Evolutionary conservation across 2,888 invertebrate genomes (phyloP), one percentile per base, ranked within the genome.

Genomic region (Notocelia uddmanniana): DNA sequence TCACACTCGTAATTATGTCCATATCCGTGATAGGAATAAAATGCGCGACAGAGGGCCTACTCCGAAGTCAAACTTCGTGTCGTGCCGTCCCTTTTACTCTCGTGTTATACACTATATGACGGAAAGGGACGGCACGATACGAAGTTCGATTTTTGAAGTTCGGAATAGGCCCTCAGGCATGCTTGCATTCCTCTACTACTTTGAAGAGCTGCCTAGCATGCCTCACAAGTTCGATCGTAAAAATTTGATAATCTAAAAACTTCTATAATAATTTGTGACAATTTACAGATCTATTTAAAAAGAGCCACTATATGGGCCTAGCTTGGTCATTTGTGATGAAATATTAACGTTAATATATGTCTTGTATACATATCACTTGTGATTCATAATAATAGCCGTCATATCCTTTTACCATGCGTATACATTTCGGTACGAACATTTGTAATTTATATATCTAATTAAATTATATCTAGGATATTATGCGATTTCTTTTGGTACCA

Each of bases 341-440:
- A 41, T 41, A 13, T 15, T 13, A 3, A 41, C 13, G 37, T 26
- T 13, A 41, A 41, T n/a, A 3, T 41, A 41, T 41, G 41, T 5
- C 15, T 41, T 11, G 37, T 37, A 37, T 2, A 2, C 3, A 13
- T 37, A 41, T 41, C 41, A 41, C 37, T 11, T 11, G 37, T 37
- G 10, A 34, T 8, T 6, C 34, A 10, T 13, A 13, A 13, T 41
- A 45, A n/a, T 6, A 45, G 15, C n/a, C 8, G n/a, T 13, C 5
- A 45, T 8, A 45, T 45, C n/a, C n/a, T 45, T 5, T 8, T 45
- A 45, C n/a, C 8, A 45, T n/a, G 6, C n/a, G n/a, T 45, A 45
- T 45, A 45, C n/a, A 8, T n/a, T 45, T 45, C n/a, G 45, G 45
- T 45, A 45, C n/a, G n/a, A 45, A 45, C n/a, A n/a, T 45, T 45